A percentile compares a stretch with the other conserved stretches of the same genome.
These are phyloP conservation scores for Mellivora capensis DNA, from an alignment of 2,113 vertebrate species.

Conservation along the genomic window DNA sequence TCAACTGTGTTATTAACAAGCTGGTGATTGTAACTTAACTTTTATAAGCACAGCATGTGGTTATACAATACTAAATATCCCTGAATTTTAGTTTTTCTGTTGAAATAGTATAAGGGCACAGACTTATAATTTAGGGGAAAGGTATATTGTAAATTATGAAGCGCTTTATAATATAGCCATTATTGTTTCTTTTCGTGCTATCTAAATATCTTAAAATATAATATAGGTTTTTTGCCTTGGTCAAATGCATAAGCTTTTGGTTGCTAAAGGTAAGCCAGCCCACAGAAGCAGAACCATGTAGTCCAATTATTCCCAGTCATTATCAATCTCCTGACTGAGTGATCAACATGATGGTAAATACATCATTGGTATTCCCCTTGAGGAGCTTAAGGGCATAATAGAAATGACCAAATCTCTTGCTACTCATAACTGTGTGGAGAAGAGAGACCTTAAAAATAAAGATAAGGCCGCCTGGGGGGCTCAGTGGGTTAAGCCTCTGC, in stretches of 20 bases:
- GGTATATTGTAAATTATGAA: background rate
- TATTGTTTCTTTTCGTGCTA: slow-evolving; percentile 25
- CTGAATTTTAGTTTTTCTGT: slow-evolving; percentile 14
- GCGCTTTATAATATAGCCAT: background rate
- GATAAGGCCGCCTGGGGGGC: no score
- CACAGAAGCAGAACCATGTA: background rate
- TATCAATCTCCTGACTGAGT: background rate
- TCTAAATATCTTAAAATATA: slow-evolving; percentile 35
- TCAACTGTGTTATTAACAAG: slow-evolving; percentile 61
- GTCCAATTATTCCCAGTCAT: background rate
- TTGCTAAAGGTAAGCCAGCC: background rate
- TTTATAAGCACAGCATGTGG: slow-evolving; percentile 52
- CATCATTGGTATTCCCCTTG: background rate
- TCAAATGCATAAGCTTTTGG: background rate
- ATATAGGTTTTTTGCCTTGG: background rate
- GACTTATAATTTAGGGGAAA: slow-evolving; percentile 12
- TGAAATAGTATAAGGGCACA: slow-evolving; percentile 16
- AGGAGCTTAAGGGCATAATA: background rate
- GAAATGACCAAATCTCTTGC: background rate
- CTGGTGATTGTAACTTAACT: slow-evolving; percentile 50
- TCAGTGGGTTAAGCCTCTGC: no score
- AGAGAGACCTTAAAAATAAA: background rate
- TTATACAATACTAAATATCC: slow-evolving; percentile 9
- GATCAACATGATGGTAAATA: background rate
- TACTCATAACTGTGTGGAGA: background rate